Evolutionary conservation across 2,888 invertebrate genomes (phyloP), one percentile per base, ranked within the genome.

Genomic region (Rotaria sp.): DNA sequence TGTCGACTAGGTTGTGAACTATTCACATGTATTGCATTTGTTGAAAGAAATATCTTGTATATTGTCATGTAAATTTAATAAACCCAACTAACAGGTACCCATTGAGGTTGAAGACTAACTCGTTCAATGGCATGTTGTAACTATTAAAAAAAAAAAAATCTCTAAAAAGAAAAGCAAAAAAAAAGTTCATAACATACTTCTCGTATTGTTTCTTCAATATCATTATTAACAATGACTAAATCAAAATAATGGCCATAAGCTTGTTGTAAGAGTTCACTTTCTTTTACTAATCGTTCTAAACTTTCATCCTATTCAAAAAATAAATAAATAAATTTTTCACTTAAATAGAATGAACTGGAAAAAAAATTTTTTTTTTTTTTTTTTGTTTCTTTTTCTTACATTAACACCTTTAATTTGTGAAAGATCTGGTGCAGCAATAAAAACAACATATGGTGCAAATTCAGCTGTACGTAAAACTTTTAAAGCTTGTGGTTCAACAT

Each of bases 211-310:
- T 97, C 97, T 92, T 98, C 97, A 88, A 99, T 99, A 92, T 99
- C 98, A 93, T 97, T 98, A 93, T 99, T 99, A 88, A 98, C 95
- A 90, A 99, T 96, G 89, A 95, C 96, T 91, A 97, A 93, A 92
- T 99, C 99, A 93, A 99, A 99, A 92, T 96, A 96, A 92, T 99
- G 99, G 80, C 98, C 97, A 92, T 99, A 99, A 26, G 97, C 96
- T 91, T 96, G 95, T 59, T 96, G 94, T 88, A 99, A 93, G 92
- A 96, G 94, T 89, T 99, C 97, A 85, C 97, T 97, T 92, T 99
- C 99, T 89, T 96, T 96, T 52, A 96, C 96, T 88, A 99, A 92
- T 87, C 96, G 94, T 91, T 99, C 98, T 90, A 99, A 93, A 89
- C 97, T 98, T 87, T 97, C 98, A 92, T 99, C 99, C 98, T 99